A percentile compares a stretch with the other conserved stretches of the same genome.
Conservation (phyloP, 2,797 vertebrate genomes). For the Peromyscus attwateri region DNA sequence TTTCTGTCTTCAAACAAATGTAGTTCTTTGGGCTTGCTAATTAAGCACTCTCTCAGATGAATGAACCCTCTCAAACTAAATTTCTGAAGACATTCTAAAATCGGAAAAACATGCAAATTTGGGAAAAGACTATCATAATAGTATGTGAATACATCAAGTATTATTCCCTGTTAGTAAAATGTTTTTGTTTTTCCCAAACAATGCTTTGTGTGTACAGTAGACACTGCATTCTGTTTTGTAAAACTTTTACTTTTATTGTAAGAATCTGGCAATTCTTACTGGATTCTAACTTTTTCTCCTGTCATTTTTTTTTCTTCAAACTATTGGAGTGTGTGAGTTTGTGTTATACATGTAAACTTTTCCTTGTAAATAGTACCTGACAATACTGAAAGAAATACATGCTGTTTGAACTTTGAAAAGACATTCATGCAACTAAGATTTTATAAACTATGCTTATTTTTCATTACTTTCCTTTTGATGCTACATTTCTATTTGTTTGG, state of each 20-base stretch:
- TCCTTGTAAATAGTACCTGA: neutral
- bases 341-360: neutral
- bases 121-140: neutral
- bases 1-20: neutral
- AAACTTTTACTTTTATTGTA: slow-evolving; percentile 1
- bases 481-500: neutral
- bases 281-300: neutral
- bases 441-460: neutral
- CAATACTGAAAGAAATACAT: neutral
- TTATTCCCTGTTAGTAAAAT: slow-evolving; percentile 29
- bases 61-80: neutral
- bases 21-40: neutral
- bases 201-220: neutral
- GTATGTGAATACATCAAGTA: neutral
- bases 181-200: neutral
- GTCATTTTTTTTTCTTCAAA: slow-evolving; percentile 30
- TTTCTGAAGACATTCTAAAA: slow-evolving; percentile 42
- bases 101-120: neutral
- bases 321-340: neutral
- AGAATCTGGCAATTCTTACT: neutral
- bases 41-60: neutral
- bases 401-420: neutral
- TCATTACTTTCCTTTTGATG: slow-evolving; percentile 6
- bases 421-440: neutral
- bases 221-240: neutral